Conservation (phyloP, 53 echinoderm and acorn worm species). For the Pentamera pediparva region DNA sequence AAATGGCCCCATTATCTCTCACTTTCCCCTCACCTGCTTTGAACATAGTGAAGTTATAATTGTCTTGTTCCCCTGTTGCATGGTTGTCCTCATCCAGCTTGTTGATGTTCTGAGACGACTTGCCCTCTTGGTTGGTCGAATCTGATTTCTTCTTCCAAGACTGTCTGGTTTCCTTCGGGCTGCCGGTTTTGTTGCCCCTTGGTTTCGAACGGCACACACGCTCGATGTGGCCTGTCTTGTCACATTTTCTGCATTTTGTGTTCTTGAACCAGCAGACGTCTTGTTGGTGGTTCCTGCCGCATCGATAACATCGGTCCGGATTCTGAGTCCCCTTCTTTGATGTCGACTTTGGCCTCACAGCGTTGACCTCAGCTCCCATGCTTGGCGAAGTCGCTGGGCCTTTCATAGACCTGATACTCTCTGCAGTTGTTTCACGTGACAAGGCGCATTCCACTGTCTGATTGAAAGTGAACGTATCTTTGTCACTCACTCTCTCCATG, state of each 20-base stretch:
- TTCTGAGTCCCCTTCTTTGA: background rate
- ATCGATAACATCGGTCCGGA: constrained; percentile 2
- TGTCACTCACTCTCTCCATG: constrained; percentile 38
- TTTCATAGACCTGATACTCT: constrained; percentile 6
- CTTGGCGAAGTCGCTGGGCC: background rate
- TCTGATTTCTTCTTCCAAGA: background rate
- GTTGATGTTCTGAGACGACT: background rate
- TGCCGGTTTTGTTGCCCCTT: background rate
- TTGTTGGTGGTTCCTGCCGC: constrained; percentile 8
- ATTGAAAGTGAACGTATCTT: constrained; percentile 8
- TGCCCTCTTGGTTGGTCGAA: background rate
- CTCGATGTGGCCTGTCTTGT: constrained; percentile 2
- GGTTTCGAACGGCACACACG: background rate
- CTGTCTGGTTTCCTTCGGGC: background rate
- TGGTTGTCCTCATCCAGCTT: constrained; percentile 19
- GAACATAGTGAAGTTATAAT: background rate
- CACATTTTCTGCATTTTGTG: constrained; percentile 7
- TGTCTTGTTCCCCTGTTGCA: background rate
- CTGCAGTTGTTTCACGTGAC: constrained; percentile 17
- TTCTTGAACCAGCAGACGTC: constrained; percentile 1
- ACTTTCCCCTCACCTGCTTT: background rate
- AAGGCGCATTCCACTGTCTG: constrained; percentile 34
- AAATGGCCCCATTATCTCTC: constrained; percentile 7
- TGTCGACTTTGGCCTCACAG: background rate
- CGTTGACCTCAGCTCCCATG: background rate